Evolutionary conservation across 1,140 invertebrate genomes (phyloP).

Genomic region (Papilio polytes): DNA sequence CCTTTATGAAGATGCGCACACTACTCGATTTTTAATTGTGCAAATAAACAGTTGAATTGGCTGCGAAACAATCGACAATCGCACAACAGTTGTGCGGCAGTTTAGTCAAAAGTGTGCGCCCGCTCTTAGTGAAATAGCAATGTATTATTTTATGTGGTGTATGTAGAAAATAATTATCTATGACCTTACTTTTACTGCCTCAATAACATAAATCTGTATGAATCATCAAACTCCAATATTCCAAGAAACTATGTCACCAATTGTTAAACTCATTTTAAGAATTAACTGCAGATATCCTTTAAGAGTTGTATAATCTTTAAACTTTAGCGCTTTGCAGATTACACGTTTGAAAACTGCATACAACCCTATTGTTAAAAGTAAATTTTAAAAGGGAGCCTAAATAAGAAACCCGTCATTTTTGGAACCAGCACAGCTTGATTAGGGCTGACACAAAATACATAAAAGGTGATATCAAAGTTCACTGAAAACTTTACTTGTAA

Average conservation of each 20-base stretch:
- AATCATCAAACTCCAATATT: constrained; percentile 45
- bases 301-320: constrained; percentile 59
- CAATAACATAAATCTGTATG: constrained; percentile 13
- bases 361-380: constrained; percentile 60
- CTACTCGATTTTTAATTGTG: too few species aligned
- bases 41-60: too few species aligned
- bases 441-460: neutral
- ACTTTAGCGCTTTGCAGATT: constrained; percentile 60
- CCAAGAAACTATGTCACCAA: constrained; percentile 47
- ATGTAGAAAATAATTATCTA: too few species aligned
- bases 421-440: neutral
- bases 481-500: too few species aligned
- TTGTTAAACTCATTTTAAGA: constrained; percentile 46
- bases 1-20: too few species aligned
- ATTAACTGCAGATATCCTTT: constrained; percentile 50
- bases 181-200: neutral
- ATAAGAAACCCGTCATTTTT: constrained; percentile 32
- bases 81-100: too few species aligned
- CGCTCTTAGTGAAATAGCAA: too few species aligned
- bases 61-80: too few species aligned
- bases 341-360: constrained; percentile 45
- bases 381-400: constrained; percentile 52
- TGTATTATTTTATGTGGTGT: too few species aligned
- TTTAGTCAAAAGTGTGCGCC: too few species aligned
- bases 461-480: too few species aligned